phyloP scores from a whole-genome alignment of 2,797 vertebrate genomes.

The Danio kyathit region DNA sequence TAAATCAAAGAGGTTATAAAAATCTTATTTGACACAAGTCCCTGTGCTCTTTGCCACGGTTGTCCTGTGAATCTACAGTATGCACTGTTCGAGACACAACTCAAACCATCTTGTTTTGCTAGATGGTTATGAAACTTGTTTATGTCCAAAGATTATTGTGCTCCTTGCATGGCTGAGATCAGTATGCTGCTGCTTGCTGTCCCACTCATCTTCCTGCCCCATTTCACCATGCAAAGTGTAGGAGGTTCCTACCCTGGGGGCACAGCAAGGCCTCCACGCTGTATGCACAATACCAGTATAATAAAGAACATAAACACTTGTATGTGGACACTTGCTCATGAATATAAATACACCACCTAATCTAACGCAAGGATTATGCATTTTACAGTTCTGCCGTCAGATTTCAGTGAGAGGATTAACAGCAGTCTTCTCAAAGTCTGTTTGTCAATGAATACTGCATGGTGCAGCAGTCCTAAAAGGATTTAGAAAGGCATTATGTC shows the following conservation, averaged over 20 bases:
- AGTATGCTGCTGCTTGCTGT: conserved; percentile 25
- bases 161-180: conserved; percentile 37
- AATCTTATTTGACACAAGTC: conserved; percentile 14
- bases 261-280: conserved; percentile 38
- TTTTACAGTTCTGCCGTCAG: conserved; percentile 50
- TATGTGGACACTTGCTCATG: conserved; percentile 54
- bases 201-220: conserved; percentile 40
- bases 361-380: conserved; percentile 51
- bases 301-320: conserved; percentile 59
- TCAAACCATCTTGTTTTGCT: conserved; percentile 16
- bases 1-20: conserved; percentile 37
- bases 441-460: conserved; percentile 51
- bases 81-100: background rate
- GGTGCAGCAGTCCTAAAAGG: conserved; percentile 49
- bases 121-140: conserved; percentile 44
- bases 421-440: conserved; percentile 26
- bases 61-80: conserved; percentile 4
- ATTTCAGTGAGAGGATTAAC: conserved; percentile 49
- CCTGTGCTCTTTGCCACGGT: background rate
- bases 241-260: conserved; percentile 43
- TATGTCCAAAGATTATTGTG: conserved; percentile 29
- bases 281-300: conserved; percentile 54
- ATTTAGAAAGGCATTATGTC: conserved; percentile 48
- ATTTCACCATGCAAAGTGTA: conserved; percentile 38
- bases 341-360: conserved; percentile 53